A percentile compares a stretch with the other conserved stretches of the same genome.
phyloP scores from a whole-genome alignment of 2,797 vertebrate species.

The Alectoris magna region DNA sequence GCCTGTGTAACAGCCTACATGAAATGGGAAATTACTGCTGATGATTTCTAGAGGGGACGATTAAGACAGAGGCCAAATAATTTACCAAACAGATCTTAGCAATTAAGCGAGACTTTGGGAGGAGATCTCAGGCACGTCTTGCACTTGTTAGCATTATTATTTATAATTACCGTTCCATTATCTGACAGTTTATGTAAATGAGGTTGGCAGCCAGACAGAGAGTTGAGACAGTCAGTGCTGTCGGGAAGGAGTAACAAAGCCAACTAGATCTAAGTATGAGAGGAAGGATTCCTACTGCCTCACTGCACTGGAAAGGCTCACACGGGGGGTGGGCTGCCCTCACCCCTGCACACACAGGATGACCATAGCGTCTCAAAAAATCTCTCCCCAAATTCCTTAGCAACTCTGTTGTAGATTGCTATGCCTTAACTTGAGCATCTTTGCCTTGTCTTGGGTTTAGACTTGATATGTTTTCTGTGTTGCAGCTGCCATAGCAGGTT shows the following conservation, averaged over 20 bases:
- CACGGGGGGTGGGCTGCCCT: not conserved
- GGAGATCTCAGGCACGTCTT: conserved; percentile 26
- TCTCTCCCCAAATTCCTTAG: not conserved
- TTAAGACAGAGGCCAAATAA: not conserved
- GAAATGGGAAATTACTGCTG: not conserved
- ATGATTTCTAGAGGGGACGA: not conserved
- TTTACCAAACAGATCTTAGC: not conserved
- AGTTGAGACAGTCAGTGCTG: not conserved
- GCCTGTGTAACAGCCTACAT: not conserved
- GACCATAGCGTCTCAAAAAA: accelerated
- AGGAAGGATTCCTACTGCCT: not conserved
- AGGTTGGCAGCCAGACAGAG: not conserved
- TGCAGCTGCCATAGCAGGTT: not conserved
- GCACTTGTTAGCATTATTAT: conserved; percentile 23
- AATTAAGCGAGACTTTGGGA: conserved; percentile 25
- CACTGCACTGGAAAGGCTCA: not conserved
- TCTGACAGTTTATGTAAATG: not conserved
- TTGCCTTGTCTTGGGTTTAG: not conserved
- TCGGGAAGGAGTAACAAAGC: not conserved
- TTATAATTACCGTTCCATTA: conserved; percentile 24
- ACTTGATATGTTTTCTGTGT: not conserved
- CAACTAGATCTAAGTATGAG: not conserved
- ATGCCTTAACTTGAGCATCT: not conserved
- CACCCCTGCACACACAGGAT: accelerated
- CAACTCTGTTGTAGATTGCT: not conserved